Evolutionary conservation across 2,797 vertebrate genomes (phyloP), one percentile per base, ranked within the genome.

Genomic region (Eleutherodactylus coqui): DNA sequence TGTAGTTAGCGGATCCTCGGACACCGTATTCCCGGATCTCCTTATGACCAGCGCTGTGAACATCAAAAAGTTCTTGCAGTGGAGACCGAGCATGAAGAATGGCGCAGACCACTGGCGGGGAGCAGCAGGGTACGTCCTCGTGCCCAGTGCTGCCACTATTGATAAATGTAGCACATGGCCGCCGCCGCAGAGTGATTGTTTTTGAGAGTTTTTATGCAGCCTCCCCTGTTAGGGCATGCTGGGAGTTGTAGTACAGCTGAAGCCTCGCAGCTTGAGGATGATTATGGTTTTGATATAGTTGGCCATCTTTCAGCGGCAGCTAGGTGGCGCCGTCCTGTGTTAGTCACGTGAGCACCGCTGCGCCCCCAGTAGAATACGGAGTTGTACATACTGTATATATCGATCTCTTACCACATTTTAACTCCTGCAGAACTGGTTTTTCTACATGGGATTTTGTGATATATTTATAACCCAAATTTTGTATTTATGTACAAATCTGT

Each of bases 401-500:
- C 91, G 88, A 91, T 91, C 91, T 93, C 91, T n/a, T n/a, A 91
- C 92, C 58, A 94, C 90, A 90, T 91, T 95, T 94, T 87, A 92
- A 94, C 92, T 92, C 92, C 87, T 89, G 91, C 87, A 90, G 91
- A 92, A 89, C 92, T 90, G 91, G 92, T 95, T 95, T 84, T 95
- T 95, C 90, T 95, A 93, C 92, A 94, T 94, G 94, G 90, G 91
- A 94, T 94, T 95, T 95, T 95, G 92, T 91, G 88, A 92, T 90
- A 93, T 93, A 93, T 95, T 95, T 95, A 94, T 94, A 95, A 94
- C 94, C 93, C 91, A 92, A 93, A 90, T 94, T 91, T 92, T 92
- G 84, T 92, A 93, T 92, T 93, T 94, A 93, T 93, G 91, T 92
- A 91, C 92, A 92, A 93, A 92, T 91, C 93, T 90, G 93, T 93